Evolutionary conservation across 2,797 vertebrate species (phyloP), one percentile per base, ranked within the genome.

Genomic region (Steatocranus sp.): DNA sequence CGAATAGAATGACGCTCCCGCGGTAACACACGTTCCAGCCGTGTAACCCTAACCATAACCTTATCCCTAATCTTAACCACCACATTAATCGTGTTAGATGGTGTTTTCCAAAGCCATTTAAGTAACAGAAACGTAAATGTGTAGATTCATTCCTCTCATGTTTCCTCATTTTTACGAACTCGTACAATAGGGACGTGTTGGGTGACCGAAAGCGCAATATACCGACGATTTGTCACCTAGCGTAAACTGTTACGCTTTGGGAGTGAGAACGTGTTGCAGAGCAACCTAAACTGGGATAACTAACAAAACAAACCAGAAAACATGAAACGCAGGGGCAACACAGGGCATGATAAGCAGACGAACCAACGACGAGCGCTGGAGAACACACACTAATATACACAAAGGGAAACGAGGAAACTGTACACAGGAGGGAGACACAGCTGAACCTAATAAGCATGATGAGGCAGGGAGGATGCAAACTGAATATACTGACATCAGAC

Each of bases 1-100:
- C 14, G 0, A 56, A 30, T 1, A 17, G 25, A 56, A 30, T 30
- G 25, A 27, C 4, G 1, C 25, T 54, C 3, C 25, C 4, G 1
- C 8, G 0, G 25, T 27, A 54, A 17, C 1, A 1, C 25, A 12
- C 11, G 1, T 56, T 56, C 25, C 25, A 56, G 53, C 53, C 14
- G 0, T 56, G 53, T 56, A 30, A 17, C 8, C 25, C 14, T 4
- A 30, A 30, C 14, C 8, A 2, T 56, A 30, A 56, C 25, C 8
- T 17, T 30, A 56, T 56, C 14, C 53, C 53, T 30, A 56, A 56
- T 9, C 53, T 56, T 56, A 17, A 30, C 53, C 5, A 2, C 25
- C 25, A 56, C 14, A 9, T 17, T 56, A 56, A 56, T 54, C 3
- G 1, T 9, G 14, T 54, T 15, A 54, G 51, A 27, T 54, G 17